Base-by-base conservation (phyloP, 1,140 invertebrate species). In the Venturia canescens region DNA sequence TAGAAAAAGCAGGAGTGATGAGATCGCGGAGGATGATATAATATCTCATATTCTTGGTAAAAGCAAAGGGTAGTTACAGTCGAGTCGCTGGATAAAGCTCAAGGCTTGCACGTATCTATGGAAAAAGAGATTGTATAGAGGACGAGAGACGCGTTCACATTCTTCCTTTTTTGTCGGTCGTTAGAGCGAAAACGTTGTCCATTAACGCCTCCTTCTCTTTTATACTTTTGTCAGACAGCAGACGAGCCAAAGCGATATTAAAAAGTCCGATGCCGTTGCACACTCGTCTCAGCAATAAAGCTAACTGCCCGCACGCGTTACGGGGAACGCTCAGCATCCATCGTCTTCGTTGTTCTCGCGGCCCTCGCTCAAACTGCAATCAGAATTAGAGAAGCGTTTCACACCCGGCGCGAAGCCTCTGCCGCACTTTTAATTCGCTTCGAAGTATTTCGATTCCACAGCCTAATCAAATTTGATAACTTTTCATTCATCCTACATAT, bases 171-270 rank as follows among this genome's bases (percentile, higher is more conserved):
- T 86, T 87, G 85, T 84, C 84, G 88, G 87, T 89, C 89, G 89
- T 90, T 89, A 89, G 88, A 89, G 89, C 88, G 86, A 89, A 90
- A 90, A 89, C 87, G 88, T 89, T 89, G 88, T 89, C 89, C 88
- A 89, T 89, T 89, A 89, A 87, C 89, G 87, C 88, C 87, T 86
- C 80, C 85, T 85, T 80, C 78, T 23, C 66, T 44, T 83, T 86
- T 85, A 84, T 88, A 83, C 86, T 89, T 88, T 89, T 88, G 88
- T 88, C 88, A 89, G 89, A 87, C 88, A 87, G 89, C 88, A 89
- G 89, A 88, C 89, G 88, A 86, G 87, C 84, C 84, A 89, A 89
- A 89, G 88, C 87, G 87, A 90, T 89, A 90, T 90, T 89, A 90
- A 90, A 90, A 90, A 89, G 87, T 90, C 86, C 86, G 29, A 23